These are phyloP conservation scores for Sebastes paucispinis DNA, from an alignment of 2,797 vertebrate genomes.

Conservation along the genomic window DNA sequence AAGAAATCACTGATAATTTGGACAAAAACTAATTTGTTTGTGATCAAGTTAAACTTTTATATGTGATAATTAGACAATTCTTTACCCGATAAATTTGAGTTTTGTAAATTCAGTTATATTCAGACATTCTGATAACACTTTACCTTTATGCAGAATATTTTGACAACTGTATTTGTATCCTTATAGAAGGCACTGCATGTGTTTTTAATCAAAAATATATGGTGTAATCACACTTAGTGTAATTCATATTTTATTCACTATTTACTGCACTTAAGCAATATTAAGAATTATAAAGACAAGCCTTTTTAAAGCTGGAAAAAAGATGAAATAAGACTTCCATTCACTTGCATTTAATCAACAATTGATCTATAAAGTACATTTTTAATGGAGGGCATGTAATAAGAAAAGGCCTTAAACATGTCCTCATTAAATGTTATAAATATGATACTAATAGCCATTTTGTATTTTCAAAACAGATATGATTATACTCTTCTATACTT, in stretches of 20 bases:
- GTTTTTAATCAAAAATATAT: background rate
- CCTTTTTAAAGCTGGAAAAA: background rate
- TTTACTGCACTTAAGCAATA: background rate
- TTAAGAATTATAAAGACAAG: background rate
- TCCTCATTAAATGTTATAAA: background rate
- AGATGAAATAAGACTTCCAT: background rate
- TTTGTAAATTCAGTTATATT: background rate
- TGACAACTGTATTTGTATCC: background rate
- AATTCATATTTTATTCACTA: background rate
- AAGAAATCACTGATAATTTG: slow-evolving; percentile 17
- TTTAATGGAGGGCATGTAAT: background rate
- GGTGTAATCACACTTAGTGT: background rate
- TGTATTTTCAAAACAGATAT: background rate
- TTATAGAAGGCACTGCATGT: background rate
- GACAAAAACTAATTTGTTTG: background rate
- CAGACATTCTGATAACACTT: background rate
- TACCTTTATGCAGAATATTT: background rate
- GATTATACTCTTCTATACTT: background rate
- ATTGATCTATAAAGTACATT: background rate
- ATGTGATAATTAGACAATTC: background rate
- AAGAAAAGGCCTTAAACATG: background rate
- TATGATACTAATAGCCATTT: background rate
- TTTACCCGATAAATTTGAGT: background rate
- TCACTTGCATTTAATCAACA: background rate
- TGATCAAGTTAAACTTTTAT: background rate